phyloP scores from a whole-genome alignment of 2,797 vertebrate species.

The Champsocephalus gunnari region DNA sequence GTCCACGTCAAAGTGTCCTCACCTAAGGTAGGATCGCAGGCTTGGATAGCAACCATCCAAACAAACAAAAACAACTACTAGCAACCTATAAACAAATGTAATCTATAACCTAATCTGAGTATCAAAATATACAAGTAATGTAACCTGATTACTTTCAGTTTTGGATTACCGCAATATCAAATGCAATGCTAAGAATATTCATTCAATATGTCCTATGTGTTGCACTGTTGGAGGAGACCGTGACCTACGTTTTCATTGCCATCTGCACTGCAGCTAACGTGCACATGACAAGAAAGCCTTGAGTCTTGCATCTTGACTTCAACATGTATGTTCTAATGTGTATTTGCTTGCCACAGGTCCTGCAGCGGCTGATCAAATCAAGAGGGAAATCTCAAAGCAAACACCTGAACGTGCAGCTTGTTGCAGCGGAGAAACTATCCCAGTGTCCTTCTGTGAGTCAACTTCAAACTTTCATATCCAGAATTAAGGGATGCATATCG shows the following conservation, averaged over 20 bases:
- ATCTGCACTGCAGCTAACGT: too few species aligned
- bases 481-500: background rate
- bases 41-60: background rate
- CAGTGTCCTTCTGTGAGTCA: constrained; percentile 96
- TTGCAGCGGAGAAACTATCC: constrained; percentile 96
- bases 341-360: constrained; percentile 84
- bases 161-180: too few species aligned
- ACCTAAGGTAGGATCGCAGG: constrained; percentile 88
- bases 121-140: too few species aligned
- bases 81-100: too few species aligned
- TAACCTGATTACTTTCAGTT: too few species aligned
- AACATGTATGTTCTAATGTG: constrained; percentile 2
- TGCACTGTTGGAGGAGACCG: too few species aligned
- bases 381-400: constrained; percentile 98
- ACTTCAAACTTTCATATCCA: constrained; percentile 15
- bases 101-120: too few species aligned
- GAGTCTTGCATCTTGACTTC: too few species aligned
- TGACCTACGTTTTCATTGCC: too few species aligned
- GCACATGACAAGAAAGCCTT: too few species aligned
- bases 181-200: too few species aligned
- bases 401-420: constrained; percentile 97
- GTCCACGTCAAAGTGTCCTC: constrained; percentile 99
- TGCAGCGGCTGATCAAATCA: constrained; percentile 97
- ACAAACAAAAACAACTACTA: background rate
- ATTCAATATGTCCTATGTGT: too few species aligned